These are phyloP conservation scores for Tetrao urogallus DNA, from an alignment of 2,113 vertebrate species.

Conservation along the genomic window DNA sequence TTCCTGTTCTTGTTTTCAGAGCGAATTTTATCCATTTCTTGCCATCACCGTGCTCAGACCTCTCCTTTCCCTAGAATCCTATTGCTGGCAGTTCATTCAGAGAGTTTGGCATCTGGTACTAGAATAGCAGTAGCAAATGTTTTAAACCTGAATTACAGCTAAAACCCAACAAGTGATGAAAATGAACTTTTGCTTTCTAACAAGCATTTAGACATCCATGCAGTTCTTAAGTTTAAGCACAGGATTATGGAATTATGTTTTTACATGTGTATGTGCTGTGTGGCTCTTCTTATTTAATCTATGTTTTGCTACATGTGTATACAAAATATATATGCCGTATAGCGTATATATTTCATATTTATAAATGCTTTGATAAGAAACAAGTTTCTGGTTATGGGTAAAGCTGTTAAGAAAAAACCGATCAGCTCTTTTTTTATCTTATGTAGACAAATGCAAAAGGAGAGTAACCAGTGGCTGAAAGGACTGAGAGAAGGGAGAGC, in stretches of 20 bases:
- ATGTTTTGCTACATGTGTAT: slow-evolving; percentile 1
- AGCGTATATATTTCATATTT: neutral
- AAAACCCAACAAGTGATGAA: slow-evolving; percentile 14
- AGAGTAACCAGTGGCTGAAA: slow-evolving; percentile 42
- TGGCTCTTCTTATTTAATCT: slow-evolving; percentile 38
- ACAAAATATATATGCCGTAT: neutral
- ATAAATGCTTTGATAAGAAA: slow-evolving; percentile 7
- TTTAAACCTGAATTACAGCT: slow-evolving; percentile 13
- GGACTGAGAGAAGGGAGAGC: neutral
- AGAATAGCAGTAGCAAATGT: slow-evolving; percentile 17
- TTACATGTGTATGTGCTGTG: slow-evolving; percentile 17
- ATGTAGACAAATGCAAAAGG: neutral
- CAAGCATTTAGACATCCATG: slow-evolving; percentile 14
- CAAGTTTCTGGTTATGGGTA: slow-evolving; percentile 6
- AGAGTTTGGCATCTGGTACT: slow-evolving; percentile 37
- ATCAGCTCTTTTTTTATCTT: slow-evolving; percentile 2
- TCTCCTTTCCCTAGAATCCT: slow-evolving; percentile 11
- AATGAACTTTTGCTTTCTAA: neutral
- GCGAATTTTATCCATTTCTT: neutral
- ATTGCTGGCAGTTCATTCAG: neutral
- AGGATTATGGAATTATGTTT: slow-evolving; percentile 36
- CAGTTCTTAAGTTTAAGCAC: slow-evolving; percentile 38
- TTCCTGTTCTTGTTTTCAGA: neutral
- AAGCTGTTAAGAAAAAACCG: slow-evolving; percentile 2
- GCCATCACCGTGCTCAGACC: neutral